phyloP scores from a whole-genome alignment of 2,113 vertebrate genomes.

The Emydura subglobosa region DNA sequence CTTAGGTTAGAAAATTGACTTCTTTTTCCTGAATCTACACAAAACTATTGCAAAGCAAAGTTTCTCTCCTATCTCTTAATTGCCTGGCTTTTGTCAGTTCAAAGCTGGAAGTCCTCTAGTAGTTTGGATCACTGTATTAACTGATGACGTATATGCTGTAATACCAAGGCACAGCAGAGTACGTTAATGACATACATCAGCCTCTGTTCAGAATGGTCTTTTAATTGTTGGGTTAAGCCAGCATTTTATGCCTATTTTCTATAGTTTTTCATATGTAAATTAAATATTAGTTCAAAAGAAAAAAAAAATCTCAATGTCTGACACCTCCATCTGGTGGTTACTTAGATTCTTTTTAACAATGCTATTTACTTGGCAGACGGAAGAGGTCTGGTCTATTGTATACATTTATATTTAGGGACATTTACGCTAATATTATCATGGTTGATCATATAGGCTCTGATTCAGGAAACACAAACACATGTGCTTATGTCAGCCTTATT shows the following conservation, averaged over 20 bases:
- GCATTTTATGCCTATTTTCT: background rate
- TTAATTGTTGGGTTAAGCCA: accelerated
- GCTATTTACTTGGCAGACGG: background rate
- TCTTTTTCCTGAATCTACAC: background rate
- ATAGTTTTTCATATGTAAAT: background rate
- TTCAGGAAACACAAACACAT: background rate
- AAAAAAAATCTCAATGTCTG: background rate
- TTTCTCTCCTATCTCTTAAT: background rate
- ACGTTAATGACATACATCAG: accelerated
- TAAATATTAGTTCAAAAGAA: background rate
- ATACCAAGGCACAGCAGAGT: background rate
- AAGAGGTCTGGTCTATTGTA: background rate
- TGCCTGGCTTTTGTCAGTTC: background rate
- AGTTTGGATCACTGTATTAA: background rate
- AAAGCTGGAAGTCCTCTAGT: background rate
- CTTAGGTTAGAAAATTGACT: accelerated
- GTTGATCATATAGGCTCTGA: background rate
- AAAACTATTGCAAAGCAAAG: background rate
- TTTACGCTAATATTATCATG: background rate
- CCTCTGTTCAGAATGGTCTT: background rate
- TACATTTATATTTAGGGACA: background rate
- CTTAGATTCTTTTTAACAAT: background rate
- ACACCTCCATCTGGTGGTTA: background rate
- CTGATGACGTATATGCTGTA: background rate
- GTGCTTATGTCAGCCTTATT: background rate